These are phyloP conservation scores for Zaprionus taronus DNA, from an alignment of 1,140 invertebrate genomes.

Conservation along the genomic window DNA sequence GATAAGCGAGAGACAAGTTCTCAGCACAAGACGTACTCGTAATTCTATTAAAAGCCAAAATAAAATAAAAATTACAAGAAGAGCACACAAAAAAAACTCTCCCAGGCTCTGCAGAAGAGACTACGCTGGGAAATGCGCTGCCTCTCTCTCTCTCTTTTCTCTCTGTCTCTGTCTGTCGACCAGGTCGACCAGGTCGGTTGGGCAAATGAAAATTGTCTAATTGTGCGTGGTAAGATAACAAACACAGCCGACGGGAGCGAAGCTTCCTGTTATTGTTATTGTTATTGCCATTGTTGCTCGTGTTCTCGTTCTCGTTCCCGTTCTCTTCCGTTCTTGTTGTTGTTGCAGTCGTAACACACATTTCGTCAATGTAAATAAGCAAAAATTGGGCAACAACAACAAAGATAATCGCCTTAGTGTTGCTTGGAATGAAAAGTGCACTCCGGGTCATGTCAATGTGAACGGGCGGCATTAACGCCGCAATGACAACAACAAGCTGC, in stretches of 20 bases:
- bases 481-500: conserved; percentile 82
- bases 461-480: conserved; percentile 57
- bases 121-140: conserved; percentile 30
- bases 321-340: conserved; percentile 31
- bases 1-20: not conserved
- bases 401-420: conserved; percentile 79
- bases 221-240: conserved; percentile 83
- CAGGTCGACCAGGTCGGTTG: not conserved
- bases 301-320: conserved; percentile 52
- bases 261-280: conserved; percentile 80
- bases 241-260: conserved; percentile 56
- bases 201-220: conserved; percentile 79
- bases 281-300: conserved; percentile 30
- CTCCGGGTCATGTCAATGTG: conserved; percentile 57
- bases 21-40: not conserved
- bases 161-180: too few species aligned
- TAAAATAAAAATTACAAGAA: conserved; percentile 22
- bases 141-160: not conserved
- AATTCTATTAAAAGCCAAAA: conserved; percentile 64
- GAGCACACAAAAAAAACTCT: conserved; percentile 59
- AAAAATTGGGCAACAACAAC: conserved; percentile 61
- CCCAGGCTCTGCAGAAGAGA: conserved; percentile 45
- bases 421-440: conserved; percentile 63
- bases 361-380: conserved; percentile 80
- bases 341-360: conserved; percentile 61